These are phyloP conservation scores for Callospermophilus lateralis DNA, from an alignment of 2,113 vertebrate genomes.

Conservation along the genomic window DNA sequence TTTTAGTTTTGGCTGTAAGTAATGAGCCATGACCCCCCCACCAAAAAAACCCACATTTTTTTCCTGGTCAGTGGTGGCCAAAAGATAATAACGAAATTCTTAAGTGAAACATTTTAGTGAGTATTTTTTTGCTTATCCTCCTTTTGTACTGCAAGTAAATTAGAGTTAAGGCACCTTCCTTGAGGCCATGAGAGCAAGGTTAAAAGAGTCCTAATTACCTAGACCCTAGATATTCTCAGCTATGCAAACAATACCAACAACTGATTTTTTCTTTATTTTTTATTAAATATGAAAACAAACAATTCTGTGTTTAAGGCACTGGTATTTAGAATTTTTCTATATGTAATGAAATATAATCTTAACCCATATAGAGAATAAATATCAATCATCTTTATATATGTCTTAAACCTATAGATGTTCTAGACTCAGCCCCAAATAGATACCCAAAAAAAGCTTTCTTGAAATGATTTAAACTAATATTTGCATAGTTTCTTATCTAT, in stretches of 20 bases:
- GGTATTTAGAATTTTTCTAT: neutral
- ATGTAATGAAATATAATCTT: neutral
- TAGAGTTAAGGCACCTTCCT: neutral
- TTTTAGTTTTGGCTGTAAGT: neutral
- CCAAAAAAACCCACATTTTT: no score
- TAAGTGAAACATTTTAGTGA: neutral
- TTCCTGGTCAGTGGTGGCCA: neutral
- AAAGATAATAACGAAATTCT: neutral
- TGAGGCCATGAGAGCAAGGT: neutral
- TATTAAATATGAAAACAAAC: neutral
- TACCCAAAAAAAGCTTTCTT: neutral
- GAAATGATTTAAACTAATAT: neutral
- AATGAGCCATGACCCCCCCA: no score
- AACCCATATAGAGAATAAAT: neutral
- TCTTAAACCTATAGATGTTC: neutral
- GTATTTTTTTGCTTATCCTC: neutral
- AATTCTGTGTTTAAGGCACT: neutral
- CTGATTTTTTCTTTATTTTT: neutral
- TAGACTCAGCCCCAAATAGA: neutral
- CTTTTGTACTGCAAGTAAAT: neutral
- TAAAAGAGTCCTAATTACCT: neutral
- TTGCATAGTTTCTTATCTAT: neutral
- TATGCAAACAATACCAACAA: neutral
- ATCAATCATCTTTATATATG: neutral
- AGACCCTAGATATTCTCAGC: neutral